phyloP scores from a whole-genome alignment of 2,113 vertebrate genomes.

The Candoia aspera region DNA sequence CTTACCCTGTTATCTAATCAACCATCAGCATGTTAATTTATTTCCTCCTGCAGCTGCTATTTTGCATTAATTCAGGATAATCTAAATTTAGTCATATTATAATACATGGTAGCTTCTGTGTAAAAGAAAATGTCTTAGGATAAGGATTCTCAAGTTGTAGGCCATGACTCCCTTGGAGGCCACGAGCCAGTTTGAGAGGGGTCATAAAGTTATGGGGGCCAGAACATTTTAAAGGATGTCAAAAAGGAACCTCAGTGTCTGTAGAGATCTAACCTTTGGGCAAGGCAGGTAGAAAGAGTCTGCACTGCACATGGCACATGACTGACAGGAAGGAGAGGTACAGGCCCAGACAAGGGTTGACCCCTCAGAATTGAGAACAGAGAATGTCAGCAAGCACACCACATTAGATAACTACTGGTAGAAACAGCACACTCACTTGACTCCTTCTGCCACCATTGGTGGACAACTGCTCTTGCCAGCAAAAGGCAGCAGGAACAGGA shows the following conservation, averaged over 20 bases:
- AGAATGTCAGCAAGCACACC: not conserved
- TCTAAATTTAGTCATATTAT: not conserved
- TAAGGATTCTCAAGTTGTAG: not conserved
- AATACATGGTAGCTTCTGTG: not conserved
- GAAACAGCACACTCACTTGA: not conserved
- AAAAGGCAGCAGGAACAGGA: not conserved
- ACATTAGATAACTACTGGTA: not conserved
- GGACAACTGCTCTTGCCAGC: not conserved
- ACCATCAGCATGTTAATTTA: not conserved
- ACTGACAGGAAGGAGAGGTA: not conserved
- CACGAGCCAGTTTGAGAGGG: not conserved
- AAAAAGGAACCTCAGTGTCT: not conserved
- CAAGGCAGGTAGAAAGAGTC: not conserved
- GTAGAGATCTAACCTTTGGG: not conserved
- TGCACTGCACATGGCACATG: not conserved
- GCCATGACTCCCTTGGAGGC: not conserved
- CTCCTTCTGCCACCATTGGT: not conserved
- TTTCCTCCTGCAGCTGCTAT: not conserved
- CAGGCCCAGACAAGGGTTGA: not conserved
- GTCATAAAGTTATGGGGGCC: not conserved
- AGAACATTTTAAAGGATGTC: not conserved
- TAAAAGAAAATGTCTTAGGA: not conserved
- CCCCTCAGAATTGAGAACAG: not conserved
- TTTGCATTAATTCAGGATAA: constrained; percentile 9
- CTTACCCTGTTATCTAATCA: not conserved